A percentile compares a stretch with the other conserved stretches of the same genome.
Conservation (phyloP, 2,797 vertebrate genomes). For the Hippoglossus hippoglossus region DNA sequence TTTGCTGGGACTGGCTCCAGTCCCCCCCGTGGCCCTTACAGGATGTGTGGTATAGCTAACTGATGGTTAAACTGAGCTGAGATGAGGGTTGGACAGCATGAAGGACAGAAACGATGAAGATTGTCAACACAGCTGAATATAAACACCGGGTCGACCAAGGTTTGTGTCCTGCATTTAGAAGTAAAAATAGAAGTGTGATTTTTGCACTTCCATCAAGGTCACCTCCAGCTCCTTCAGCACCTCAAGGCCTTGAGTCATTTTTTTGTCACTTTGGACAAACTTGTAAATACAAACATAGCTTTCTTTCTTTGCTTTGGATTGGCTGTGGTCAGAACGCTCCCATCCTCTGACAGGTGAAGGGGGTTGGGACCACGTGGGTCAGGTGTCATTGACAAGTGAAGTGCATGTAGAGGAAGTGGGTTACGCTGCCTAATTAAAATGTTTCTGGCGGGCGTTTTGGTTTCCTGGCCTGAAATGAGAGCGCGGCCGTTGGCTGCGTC, state of each 20-base stretch:
- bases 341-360: slow-evolving; percentile 2
- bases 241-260: too few relatives aligned
- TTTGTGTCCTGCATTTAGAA: background rate
- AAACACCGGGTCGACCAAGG: background rate
- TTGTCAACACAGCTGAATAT: background rate
- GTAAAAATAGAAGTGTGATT: slow-evolving; percentile 3
- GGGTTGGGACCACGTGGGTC: background rate
- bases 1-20: too few relatives aligned
- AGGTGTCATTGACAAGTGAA: slow-evolving; percentile 1
- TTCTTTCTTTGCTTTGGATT: background rate
- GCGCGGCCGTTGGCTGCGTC: slow-evolving; percentile 15
- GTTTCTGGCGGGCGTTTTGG: slow-evolving; percentile 17
- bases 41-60: too few relatives aligned
- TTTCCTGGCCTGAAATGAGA: slow-evolving; percentile 31
- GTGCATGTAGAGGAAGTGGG: background rate
- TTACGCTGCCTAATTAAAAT: slow-evolving; percentile 28
- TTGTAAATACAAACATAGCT: background rate
- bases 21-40: too few relatives aligned
- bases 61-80: background rate
- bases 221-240: slow-evolving; percentile 3
- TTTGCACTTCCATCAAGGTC: slow-evolving; percentile 26
- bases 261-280: background rate
- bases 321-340: background rate
- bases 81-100: background rate
- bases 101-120: background rate